Base-by-base conservation (phyloP, 2,888 invertebrate species). In the Zhengitettix transpicula region DNA sequence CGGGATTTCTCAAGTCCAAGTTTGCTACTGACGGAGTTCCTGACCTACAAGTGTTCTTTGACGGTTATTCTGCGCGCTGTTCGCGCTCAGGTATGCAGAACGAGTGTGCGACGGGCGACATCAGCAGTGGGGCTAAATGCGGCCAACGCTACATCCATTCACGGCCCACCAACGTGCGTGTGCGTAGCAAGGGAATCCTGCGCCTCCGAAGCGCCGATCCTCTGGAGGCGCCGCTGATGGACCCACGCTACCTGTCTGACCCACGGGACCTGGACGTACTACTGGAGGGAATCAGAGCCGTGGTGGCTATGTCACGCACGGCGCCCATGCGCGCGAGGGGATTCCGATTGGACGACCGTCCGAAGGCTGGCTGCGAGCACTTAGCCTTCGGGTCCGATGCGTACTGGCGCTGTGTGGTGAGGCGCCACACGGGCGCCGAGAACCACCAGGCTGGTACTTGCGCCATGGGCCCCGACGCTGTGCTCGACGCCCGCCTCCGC, bases 401-500 rank as follows among this genome's bases (percentile, higher is more conserved):
- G 42, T 85, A 84, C 67, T 84, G 83, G 83, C 77, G 81, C 58
- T 85, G 85, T 69, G 81, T 81, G 40, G 73, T 80, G 9, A 75
- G 78, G 15, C 79, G 81, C 60, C 77, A 84, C 59, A 89, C 89
- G 0, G 86, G 85, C 0, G 85, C 89, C 0, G 89, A 89, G 72
- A 89, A 89, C 70, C 89, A 89, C 71, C 89, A 89, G 71, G 84
- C 82, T 0, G 82, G 83, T 9, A 81, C 80, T 9, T 82, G 85
- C 0, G 89, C 89, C 72, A 92, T 91, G 91, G 91, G 89, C 0
- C 86, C 89, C 1, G 67, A 81, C 76, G 89, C 91, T 0, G 92
- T 93, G 0, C 85, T 93, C 0, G 90, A 92, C 72, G 79, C 87
- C 0, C 62, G 69, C 58, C 66, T 73, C 14, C 61, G 68, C 28